These are phyloP conservation scores for Vespertilio murinus DNA, from an alignment of 2,797 vertebrate genomes.

Conservation along the genomic window DNA sequence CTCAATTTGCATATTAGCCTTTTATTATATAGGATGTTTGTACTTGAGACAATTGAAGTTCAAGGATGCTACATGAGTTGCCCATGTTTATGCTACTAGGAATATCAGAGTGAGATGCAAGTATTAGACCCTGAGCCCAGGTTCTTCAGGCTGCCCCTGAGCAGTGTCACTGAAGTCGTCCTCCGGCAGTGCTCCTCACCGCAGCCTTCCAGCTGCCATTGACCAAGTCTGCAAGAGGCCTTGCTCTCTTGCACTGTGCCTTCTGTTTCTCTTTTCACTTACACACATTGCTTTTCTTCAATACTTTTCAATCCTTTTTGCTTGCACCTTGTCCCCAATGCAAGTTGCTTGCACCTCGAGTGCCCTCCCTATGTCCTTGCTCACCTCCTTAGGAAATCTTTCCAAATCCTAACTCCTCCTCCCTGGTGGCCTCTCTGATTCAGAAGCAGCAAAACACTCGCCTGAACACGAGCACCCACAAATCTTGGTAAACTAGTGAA, in stretches of 20 bases:
- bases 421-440: neutral
- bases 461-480: neutral
- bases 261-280: neutral
- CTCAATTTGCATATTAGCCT: too few species aligned
- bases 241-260: neutral
- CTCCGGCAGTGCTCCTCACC: neutral
- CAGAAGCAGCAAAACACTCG: neutral
- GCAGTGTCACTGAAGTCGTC: too few species aligned
- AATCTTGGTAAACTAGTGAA: neutral
- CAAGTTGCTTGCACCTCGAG: neutral
- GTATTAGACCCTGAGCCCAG: neutral
- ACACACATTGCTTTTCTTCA: neutral
- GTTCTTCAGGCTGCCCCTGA: neutral
- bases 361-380: neutral
- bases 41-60: neutral
- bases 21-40: neutral
- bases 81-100: neutral
- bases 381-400: neutral
- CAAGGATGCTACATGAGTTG: neutral
- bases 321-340: neutral
- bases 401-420: neutral
- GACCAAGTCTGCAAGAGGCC: neutral
- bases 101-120: neutral
- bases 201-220: neutral
- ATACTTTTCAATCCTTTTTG: neutral